Evolutionary conservation across 2,797 vertebrate genomes (phyloP), one percentile per base, ranked within the genome.

Genomic region (Danio choprae): DNA sequence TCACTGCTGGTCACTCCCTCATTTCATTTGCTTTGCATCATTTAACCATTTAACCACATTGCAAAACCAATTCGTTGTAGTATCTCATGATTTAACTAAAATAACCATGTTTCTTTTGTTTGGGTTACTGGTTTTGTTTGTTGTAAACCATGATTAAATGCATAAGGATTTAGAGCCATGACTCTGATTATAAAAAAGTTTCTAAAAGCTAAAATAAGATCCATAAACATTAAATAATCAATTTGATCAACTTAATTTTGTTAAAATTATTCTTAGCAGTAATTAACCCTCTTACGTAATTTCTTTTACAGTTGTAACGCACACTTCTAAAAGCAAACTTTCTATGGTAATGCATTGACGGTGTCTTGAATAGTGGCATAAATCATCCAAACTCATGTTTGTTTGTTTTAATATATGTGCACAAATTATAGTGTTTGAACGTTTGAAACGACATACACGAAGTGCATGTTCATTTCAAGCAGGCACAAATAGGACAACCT

Each of bases 401-500:
- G 2, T 43, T 1, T 0, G 0, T 44, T 43, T 58, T 44, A 6
- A 10, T 29, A 72, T 38, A 12, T 48, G n/a, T 36, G 6, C 5
- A n/a, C 16, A 55, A 29, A 55, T 64, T 7, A 64, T 9, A 41
- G 7, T 10, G 20, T 5, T 41, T 2, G 9, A 41, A 63, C 20
- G 13, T 11, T 16, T 75, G 12, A 13, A 6, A 41, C 5, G n/a
- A 40, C 5, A 41, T 8, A 20, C 6, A 38, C 5, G 18, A 22
- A n/a, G 11, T 20, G 6, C 4, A 12, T 15, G 12, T 7, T 16
- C 0, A n/a, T 80, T 84, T 43, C 0, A 59, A 46, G 53, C 91
- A 92, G 93, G 93, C 94, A 90, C 62, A 44, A 74, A 40, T 84
- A 20, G 48, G n/a, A 36, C 56, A 70, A 2, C 0, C 20, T 40